These are phyloP conservation scores for Carapus acus DNA, from an alignment of 2,797 vertebrate genomes.

Conservation along the genomic window DNA sequence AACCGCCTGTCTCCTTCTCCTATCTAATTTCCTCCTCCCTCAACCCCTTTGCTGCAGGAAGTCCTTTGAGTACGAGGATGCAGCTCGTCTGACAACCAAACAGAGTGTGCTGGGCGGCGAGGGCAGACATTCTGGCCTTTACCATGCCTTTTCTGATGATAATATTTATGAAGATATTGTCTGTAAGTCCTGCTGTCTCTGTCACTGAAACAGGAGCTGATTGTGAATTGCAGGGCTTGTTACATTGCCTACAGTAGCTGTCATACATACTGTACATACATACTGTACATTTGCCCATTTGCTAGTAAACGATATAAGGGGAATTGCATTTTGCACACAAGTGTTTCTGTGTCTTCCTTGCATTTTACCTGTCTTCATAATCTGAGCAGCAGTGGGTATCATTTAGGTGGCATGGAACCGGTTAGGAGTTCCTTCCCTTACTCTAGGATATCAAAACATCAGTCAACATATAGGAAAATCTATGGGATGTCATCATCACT, in stretches of 20 bases:
- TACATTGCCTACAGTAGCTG: neutral
- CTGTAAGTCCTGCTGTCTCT: conserved; percentile 72
- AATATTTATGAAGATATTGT: conserved; percentile 96
- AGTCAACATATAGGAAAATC: too few relatives aligned
- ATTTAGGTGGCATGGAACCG: too few relatives aligned
- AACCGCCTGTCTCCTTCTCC: conserved; percentile 24
- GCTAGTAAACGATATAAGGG: conserved; percentile 12
- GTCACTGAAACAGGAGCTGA: neutral
- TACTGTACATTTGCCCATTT: neutral
- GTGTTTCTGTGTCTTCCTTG: too few relatives aligned
- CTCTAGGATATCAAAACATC: too few relatives aligned
- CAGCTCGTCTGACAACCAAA: conserved; percentile 74
- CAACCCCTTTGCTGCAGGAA: conserved; percentile 81
- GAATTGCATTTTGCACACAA: too few relatives aligned
- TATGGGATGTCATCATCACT: conserved; percentile 1
- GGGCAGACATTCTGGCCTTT: conserved; percentile 69
- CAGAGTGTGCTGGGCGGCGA: conserved; percentile 62
- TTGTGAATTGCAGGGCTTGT: conserved; percentile 1
- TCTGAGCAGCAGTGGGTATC: too few relatives aligned
- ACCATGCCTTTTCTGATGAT: conserved; percentile 88
- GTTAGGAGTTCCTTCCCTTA: too few relatives aligned
- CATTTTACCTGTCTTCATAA: too few relatives aligned
- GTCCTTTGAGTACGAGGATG: conserved; percentile 98
- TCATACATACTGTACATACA: conserved; percentile 1
- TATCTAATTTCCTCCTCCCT: conserved; percentile 21